Conservation (phyloP, 2,888 invertebrate genomes). For the Herminia tarsipennalis region DNA sequence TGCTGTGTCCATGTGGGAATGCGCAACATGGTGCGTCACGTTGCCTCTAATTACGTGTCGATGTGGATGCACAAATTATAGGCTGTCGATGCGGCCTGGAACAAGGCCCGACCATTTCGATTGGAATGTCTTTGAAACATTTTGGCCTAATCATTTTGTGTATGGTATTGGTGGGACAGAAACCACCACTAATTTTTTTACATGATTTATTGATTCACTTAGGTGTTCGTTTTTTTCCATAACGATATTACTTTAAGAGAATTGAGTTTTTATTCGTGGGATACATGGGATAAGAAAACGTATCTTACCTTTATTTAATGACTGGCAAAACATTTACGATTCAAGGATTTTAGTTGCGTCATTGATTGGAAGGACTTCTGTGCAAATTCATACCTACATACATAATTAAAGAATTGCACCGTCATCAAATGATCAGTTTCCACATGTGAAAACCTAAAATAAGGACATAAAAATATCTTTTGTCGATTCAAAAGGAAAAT, state of each 20-base stretch:
- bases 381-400: background rate
- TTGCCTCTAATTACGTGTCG: constrained; percentile 75
- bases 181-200: constrained; percentile 39
- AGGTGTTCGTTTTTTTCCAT: constrained; percentile 32
- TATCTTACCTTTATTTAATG: constrained; percentile 43
- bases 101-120: constrained; percentile 55
- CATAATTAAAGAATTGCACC: too few species aligned
- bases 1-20: constrained; percentile 74
- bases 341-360: constrained; percentile 19
- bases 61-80: constrained; percentile 82
- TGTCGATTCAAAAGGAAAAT: too few species aligned
- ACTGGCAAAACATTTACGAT: constrained; percentile 37
- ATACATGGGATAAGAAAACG: constrained; percentile 21
- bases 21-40: constrained; percentile 76
- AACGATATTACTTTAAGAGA: constrained; percentile 28
- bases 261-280: constrained; percentile 26
- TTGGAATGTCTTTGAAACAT: constrained; percentile 59
- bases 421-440: too few species aligned
- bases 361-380: constrained; percentile 11
- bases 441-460: too few species aligned
- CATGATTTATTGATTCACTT: constrained; percentile 49
- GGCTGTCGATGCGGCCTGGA: constrained; percentile 60
- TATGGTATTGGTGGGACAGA: constrained; percentile 33
- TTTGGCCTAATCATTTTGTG: constrained; percentile 57
- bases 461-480: too few species aligned